These are phyloP conservation scores for Cochlearius cochlearius DNA, from an alignment of 2,113 vertebrate species.

Conservation along the genomic window DNA sequence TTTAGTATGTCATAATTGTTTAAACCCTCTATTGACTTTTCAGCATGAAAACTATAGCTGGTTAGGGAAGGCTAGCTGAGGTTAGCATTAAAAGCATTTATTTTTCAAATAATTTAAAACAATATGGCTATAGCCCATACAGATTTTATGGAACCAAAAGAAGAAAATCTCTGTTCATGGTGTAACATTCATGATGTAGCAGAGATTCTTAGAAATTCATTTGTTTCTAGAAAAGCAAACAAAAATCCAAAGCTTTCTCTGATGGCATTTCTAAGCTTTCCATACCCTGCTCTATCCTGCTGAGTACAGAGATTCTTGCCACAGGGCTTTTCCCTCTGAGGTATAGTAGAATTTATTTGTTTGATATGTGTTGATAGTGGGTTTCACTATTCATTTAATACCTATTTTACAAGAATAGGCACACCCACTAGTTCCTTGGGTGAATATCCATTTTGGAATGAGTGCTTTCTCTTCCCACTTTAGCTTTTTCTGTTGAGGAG, in stretches of 20 bases:
- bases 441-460: not conserved
- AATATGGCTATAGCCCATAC: not conserved
- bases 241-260: not conserved
- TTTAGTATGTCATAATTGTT: not conserved
- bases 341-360: not conserved
- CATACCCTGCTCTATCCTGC: not conserved
- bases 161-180: not conserved
- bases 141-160: not conserved
- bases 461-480: not conserved
- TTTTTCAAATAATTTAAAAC: not conserved
- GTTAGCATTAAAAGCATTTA: not conserved
- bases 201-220: not conserved
- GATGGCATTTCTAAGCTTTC: not conserved
- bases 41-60: not conserved
- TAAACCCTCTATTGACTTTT: not conserved
- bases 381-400: not conserved
- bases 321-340: not conserved
- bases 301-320: not conserved
- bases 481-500: not conserved
- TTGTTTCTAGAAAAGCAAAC: not conserved
- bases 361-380: not conserved
- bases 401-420: not conserved
- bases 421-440: not conserved
- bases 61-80: not conserved
- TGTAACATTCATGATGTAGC: not conserved